These are phyloP conservation scores for Drosophila colorata DNA, from an alignment of 2,888 invertebrate species.

Conservation along the genomic window DNA sequence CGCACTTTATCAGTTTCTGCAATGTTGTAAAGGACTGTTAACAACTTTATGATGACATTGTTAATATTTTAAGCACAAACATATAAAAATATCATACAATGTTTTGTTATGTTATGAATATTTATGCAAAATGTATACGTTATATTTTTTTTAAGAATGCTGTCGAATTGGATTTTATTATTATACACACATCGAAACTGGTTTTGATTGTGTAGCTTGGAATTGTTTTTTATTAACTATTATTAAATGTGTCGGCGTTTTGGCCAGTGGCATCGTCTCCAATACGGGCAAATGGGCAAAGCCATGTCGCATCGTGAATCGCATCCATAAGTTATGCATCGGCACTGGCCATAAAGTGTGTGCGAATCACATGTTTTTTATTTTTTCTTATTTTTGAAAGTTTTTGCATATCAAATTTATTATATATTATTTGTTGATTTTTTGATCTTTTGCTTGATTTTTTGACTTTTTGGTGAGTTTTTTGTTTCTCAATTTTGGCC, in stretches of 20 bases:
- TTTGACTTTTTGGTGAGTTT: not conserved
- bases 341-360: slow-evolving; percentile 40
- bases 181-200: slow-evolving; percentile 60
- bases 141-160: slow-evolving; percentile 56
- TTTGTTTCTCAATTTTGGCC: slow-evolving; percentile 15
- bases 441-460: not conserved
- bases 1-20: slow-evolving; percentile 15
- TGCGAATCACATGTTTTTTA: slow-evolving; percentile 9
- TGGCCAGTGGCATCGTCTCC: slow-evolving; percentile 3
- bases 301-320: slow-evolving; percentile 16
- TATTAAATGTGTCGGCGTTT: slow-evolving; percentile 34
- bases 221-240: slow-evolving; percentile 51
- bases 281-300: not conserved
- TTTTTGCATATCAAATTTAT: slow-evolving; percentile 20
- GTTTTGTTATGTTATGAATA: slow-evolving; percentile 41
- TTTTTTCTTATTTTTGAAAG: not conserved
- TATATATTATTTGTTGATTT: not conserved
- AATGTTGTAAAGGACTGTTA: slow-evolving; percentile 13
- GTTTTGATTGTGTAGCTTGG: slow-evolving; percentile 47
- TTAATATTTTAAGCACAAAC: slow-evolving; percentile 10
- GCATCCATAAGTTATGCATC: slow-evolving; percentile 62
- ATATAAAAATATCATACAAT: not conserved
- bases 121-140: slow-evolving; percentile 68
- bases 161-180: slow-evolving; percentile 68
- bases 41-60: slow-evolving; percentile 23